Conservation (phyloP, 2,888 invertebrate species). For the Noctua janthina region DNA sequence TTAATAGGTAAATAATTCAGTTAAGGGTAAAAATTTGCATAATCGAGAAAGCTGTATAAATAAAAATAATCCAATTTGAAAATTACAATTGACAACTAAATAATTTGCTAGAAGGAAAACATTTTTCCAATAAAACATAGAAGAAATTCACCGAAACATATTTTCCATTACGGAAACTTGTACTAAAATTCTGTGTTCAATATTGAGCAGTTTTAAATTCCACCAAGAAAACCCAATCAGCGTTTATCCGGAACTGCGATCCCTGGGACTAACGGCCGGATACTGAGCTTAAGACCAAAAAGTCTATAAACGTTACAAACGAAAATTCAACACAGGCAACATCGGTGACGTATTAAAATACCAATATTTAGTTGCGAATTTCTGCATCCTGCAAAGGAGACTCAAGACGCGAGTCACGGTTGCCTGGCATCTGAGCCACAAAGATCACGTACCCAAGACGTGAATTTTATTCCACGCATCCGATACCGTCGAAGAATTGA, state of each 20-base stretch:
- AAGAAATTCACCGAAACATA: slow-evolving; percentile 20
- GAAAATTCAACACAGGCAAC: slow-evolving; percentile 11
- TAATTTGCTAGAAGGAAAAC: neutral
- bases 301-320: neutral
- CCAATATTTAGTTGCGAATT: slow-evolving; percentile 68
- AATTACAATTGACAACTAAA: slow-evolving; percentile 4
- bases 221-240: slow-evolving; percentile 41
- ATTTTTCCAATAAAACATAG: neutral
- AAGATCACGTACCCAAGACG: slow-evolving; percentile 75
- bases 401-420: slow-evolving; percentile 65
- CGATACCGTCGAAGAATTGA: slow-evolving; percentile 73
- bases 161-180: slow-evolving; percentile 18
- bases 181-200: slow-evolving; percentile 2
- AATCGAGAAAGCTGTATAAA: neutral
- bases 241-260: slow-evolving; percentile 29
- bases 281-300: slow-evolving; percentile 18
- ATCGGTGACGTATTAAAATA: slow-evolving; percentile 63
- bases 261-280: slow-evolving; percentile 24
- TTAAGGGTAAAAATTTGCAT: neutral
- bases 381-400: slow-evolving; percentile 44
- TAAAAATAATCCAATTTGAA: neutral
- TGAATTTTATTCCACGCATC: slow-evolving; percentile 81
- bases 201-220: slow-evolving; percentile 25
- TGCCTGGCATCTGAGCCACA: slow-evolving; percentile 72
- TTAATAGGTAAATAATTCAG: neutral